Percentiles rank a stretch among this genome's conserved stretches.
Conservation (phyloP, 2,797 vertebrate species). For the Cossypha dichroa region DNA sequence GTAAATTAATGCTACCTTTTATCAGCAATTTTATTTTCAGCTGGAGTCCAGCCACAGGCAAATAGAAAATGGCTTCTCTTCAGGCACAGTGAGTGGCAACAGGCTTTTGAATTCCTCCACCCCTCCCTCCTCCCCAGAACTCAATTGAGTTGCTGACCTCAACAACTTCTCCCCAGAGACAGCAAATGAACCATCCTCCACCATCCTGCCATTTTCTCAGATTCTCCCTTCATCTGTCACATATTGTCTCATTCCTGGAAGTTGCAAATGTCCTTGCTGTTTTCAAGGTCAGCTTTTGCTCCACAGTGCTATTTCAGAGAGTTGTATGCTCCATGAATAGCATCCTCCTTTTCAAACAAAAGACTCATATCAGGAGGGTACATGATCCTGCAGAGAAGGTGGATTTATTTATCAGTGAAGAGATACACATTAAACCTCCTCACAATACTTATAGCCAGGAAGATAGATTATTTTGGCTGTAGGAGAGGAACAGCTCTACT, state of each 20-base stretch:
- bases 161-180: background rate
- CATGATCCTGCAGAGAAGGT: background rate
- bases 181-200: background rate
- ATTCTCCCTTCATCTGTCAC: background rate
- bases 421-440: background rate
- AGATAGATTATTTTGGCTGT: background rate
- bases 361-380: background rate
- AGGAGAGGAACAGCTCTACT: background rate
- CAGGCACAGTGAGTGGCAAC: background rate
- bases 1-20: background rate
- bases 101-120: background rate
- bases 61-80: background rate
- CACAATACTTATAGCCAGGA: background rate
- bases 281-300: conserved; percentile 16
- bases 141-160: background rate
- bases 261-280: background rate
- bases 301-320: background rate
- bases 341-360: background rate
- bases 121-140: background rate
- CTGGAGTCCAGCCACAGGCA: background rate
- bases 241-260: background rate
- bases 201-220: background rate
- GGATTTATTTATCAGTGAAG: background rate
- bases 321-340: background rate
- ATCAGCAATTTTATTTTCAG: background rate